Evolutionary conservation across 2,888 invertebrate species (phyloP).

Genomic region (Drosophila siamana): DNA sequence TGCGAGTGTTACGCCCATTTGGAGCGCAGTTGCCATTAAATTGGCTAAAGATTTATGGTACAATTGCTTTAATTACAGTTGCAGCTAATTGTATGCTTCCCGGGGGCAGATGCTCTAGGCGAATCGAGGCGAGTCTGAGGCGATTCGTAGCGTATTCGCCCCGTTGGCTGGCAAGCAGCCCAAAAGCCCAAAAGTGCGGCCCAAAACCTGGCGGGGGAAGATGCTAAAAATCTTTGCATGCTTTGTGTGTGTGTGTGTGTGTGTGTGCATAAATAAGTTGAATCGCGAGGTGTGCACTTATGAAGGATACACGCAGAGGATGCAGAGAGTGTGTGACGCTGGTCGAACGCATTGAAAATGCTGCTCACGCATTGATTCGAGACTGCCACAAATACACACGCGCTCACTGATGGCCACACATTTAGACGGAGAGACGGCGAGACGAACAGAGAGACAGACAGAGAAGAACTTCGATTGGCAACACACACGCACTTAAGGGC

Average conservation of each 20-base stretch:
- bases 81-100: conserved; percentile 79
- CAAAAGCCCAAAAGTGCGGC: too few relatives aligned
- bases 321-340: conserved; percentile 10
- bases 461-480: conserved; percentile 8
- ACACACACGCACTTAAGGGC: conserved; percentile 68
- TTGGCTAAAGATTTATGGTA: conserved; percentile 77
- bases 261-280: conserved; percentile 76
- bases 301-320: conserved; percentile 20
- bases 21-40: conserved; percentile 65
- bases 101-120: conserved; percentile 66
- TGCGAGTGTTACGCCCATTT: conserved; percentile 29
- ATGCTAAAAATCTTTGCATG: conserved; percentile 67
- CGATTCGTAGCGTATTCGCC: neutral
- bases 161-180: conserved; percentile 43
- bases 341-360: conserved; percentile 59
- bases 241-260: conserved; percentile 77
- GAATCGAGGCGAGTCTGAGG: too few relatives aligned
- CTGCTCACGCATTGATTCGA: conserved; percentile 72
- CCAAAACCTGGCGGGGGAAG: neutral
- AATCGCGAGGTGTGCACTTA: conserved; percentile 35
- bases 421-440: conserved; percentile 8
- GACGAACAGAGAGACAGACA: conserved; percentile 1
- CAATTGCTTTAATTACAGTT: conserved; percentile 81
- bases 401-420: conserved; percentile 15
- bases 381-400: conserved; percentile 36